Evolutionary conservation across 1,140 invertebrate genomes (phyloP).

Genomic region (Bombus haemorrhoidalis): DNA sequence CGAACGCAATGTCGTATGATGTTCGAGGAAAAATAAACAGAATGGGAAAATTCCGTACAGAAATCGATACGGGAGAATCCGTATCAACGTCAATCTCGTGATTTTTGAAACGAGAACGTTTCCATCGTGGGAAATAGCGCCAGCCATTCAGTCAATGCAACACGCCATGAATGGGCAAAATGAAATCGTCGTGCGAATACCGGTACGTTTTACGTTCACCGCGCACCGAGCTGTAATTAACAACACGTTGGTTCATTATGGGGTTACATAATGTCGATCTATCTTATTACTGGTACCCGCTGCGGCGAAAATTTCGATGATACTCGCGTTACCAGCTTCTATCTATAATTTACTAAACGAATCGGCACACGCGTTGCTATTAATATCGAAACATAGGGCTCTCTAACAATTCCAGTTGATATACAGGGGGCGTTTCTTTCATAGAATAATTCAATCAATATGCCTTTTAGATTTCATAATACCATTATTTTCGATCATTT

Average conservation of each 20-base stretch:
- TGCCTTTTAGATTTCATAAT: neutral
- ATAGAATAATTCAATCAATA: neutral
- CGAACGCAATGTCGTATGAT: neutral
- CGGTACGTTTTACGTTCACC: neutral
- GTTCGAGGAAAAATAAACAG: neutral
- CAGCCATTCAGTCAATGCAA: neutral
- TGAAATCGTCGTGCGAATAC: constrained; percentile 26
- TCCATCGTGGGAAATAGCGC: neutral
- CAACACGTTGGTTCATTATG: constrained; percentile 45
- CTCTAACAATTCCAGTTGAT: neutral
- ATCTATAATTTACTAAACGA: constrained; percentile 45
- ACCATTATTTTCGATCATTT: neutral
- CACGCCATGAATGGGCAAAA: neutral
- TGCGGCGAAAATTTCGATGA: constrained; percentile 39
- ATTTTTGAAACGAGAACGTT: neutral
- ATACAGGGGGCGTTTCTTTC: neutral
- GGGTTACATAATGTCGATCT: constrained; percentile 42
- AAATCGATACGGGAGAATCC: neutral
- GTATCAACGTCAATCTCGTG: neutral
- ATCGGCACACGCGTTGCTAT: neutral
- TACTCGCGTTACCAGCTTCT: constrained; percentile 22
- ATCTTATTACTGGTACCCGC: constrained; percentile 35
- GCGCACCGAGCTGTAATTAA: constrained; percentile 27
- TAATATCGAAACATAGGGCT: constrained; percentile 18
- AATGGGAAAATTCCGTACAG: neutral